phyloP scores from a whole-genome alignment of 1,140 invertebrate species.

The Cydia splendana region DNA sequence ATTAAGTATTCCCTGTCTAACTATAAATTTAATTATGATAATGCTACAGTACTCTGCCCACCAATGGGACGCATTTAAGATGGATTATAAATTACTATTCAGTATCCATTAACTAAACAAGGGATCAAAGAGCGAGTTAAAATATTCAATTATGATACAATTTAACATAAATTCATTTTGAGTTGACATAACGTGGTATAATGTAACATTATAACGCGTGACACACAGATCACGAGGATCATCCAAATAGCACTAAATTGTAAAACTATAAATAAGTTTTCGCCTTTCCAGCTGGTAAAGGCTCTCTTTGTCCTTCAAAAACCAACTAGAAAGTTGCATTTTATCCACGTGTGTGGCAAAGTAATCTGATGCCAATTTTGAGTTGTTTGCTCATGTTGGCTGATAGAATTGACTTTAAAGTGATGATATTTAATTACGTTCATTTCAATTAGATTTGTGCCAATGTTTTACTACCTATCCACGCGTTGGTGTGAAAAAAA shows the following conservation, averaged over 20 bases:
- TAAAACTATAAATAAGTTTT: no score
- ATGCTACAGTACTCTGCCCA: neutral
- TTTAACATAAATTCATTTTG: slow-evolving; percentile 28
- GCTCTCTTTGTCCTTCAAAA: no score
- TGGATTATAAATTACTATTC: neutral
- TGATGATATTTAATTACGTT: no score
- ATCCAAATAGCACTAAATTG: neutral
- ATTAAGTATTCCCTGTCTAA: neutral
- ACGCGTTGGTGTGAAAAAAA: no score
- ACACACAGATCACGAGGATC: neutral
- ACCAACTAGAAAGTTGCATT: no score
- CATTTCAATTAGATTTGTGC: no score
- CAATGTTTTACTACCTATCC: no score
- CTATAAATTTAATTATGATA: neutral
- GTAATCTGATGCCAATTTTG: no score
- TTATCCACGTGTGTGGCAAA: no score
- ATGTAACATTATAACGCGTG: slow-evolving; percentile 8
- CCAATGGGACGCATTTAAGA: neutral
- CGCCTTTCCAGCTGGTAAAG: no score
- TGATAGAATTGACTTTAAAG: no score
- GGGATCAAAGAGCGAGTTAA: slow-evolving; percentile 17
- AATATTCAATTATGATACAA: slow-evolving; percentile 25
- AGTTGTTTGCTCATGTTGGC: no score
- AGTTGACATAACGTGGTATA: slow-evolving; percentile 11
- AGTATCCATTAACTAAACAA: neutral